These are phyloP conservation scores for Tapirus indicus DNA, from an alignment of 2,797 vertebrate genomes.

Conservation along the genomic window DNA sequence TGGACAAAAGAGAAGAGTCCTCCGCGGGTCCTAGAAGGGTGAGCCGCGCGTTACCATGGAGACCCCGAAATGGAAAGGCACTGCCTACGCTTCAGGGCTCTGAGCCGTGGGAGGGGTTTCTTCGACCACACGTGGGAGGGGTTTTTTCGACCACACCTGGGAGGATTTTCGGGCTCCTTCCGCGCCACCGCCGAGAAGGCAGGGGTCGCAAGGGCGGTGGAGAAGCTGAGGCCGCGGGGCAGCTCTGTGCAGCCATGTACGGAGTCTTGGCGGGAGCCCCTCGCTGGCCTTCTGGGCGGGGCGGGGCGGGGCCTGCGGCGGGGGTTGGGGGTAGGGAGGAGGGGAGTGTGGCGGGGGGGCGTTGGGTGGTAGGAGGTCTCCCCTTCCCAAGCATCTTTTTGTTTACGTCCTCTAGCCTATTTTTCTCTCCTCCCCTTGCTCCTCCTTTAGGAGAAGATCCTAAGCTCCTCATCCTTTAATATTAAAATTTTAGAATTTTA, in stretches of 20 bases:
- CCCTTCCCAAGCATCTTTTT: not conserved
- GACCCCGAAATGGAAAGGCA: not conserved
- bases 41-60: not conserved
- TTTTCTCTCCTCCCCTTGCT: not conserved
- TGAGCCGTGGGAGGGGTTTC: accelerated
- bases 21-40: not conserved
- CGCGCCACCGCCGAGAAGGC: not conserved
- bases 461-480: not conserved
- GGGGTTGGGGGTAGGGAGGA: no score
- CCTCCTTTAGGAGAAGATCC: not conserved
- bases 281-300: not conserved
- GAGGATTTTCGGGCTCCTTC: not conserved
- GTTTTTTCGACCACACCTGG: not conserved
- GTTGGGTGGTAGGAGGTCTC: not conserved
- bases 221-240: not conserved
- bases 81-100: not conserved
- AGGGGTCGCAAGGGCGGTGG: not conserved
- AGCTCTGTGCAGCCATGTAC: not conserved
- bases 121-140: accelerated
- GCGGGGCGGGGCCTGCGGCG: not conserved
- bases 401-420: not conserved
- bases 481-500: not conserved
- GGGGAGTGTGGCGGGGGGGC: not conserved
- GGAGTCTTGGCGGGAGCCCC: not conserved
- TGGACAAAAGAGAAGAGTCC: not conserved